Conservation (phyloP, 2,888 invertebrate genomes). For the Caenorhabditis afra region DNA sequence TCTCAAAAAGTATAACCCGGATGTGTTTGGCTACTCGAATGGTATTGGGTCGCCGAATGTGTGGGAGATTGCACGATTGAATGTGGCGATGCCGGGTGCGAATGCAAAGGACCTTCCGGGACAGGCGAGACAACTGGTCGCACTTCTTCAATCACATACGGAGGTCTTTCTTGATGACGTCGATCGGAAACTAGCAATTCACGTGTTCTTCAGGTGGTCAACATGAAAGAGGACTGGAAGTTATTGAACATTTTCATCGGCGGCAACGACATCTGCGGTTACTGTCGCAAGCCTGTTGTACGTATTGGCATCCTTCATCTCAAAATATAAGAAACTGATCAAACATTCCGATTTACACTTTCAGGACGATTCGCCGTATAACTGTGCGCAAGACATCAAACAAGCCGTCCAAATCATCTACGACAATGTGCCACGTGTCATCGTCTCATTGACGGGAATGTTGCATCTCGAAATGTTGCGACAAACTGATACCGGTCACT, state of each 20-base stretch:
- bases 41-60: conserved; percentile 83
- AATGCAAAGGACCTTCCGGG: conserved; percentile 70
- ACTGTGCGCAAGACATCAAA: conserved; percentile 64
- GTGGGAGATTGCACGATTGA: conserved; percentile 69
- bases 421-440: conserved; percentile 68
- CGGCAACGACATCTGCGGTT: conserved; percentile 74
- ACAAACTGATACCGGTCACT: conserved; percentile 66
- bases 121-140: conserved; percentile 69
- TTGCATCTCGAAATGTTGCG: conserved; percentile 69
- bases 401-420: conserved; percentile 69
- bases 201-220: conserved; percentile 50
- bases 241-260: conserved; percentile 76
- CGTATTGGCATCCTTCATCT: background rate
- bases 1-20: conserved; percentile 87
- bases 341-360: background rate
- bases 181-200: background rate
- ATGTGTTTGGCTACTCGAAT: conserved; percentile 86
- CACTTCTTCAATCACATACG: conserved; percentile 61
- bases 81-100: conserved; percentile 70
- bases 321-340: no score
- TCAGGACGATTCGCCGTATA: conserved; percentile 60
- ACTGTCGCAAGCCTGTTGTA: conserved; percentile 66
- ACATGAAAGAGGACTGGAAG: conserved; percentile 75
- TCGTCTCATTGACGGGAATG: conserved; percentile 69
- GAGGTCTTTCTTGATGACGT: conserved; percentile 41